Conservation (phyloP, 2,113 vertebrate species). For the Aramus guarauna region DNA sequence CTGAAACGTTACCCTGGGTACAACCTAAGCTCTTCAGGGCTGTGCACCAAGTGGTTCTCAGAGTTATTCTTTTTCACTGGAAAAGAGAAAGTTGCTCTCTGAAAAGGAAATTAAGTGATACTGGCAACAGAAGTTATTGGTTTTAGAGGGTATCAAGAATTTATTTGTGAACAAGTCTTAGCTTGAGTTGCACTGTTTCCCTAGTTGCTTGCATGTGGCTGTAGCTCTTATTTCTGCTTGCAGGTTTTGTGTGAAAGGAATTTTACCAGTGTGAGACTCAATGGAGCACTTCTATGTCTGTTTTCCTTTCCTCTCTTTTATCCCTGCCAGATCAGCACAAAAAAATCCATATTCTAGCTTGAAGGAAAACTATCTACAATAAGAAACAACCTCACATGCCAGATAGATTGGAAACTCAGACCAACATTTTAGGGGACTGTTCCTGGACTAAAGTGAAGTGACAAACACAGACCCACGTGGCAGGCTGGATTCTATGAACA, state of each 20-base stretch:
- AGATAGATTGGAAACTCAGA: neutral
- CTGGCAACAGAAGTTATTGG: neutral
- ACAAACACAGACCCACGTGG: neutral
- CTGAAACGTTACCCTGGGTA: conserved; percentile 36
- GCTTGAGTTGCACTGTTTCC: neutral
- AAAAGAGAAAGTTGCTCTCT: neutral
- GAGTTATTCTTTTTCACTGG: conserved; percentile 53
- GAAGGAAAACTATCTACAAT: neutral
- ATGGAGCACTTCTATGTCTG: neutral
- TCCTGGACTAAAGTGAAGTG: neutral
- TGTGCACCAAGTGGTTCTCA: conserved; percentile 27
- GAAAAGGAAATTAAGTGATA: neutral
- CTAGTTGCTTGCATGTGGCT: neutral
- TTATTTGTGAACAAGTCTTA: neutral
- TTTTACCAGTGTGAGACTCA: neutral
- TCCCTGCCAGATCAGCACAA: neutral
- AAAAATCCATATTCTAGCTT: neutral
- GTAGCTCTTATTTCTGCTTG: neutral
- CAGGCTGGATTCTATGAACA: neutral
- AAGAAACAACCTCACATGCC: neutral
- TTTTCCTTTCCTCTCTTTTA: neutral
- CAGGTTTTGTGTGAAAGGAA: neutral
- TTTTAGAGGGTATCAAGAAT: neutral
- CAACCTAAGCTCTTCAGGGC: neutral
- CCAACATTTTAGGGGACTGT: neutral